Evolutionary conservation across 2,797 vertebrate genomes (phyloP).

Genomic region (Delichon dasypus): DNA sequence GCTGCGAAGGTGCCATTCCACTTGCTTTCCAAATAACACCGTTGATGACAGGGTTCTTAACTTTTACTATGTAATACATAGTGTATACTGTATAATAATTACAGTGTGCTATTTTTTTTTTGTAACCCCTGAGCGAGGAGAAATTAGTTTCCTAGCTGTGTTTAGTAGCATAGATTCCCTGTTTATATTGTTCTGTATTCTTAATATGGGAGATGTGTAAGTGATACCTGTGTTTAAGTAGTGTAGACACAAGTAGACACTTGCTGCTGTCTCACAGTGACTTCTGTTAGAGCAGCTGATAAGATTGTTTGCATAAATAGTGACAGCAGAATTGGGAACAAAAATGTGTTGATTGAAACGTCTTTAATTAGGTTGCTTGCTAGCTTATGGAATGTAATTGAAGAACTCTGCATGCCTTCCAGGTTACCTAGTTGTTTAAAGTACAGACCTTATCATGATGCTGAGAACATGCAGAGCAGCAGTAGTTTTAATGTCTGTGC

Average conservation of each 20-base stretch:
- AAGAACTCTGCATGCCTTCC: background rate
- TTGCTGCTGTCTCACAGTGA: background rate
- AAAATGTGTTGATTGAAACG: background rate
- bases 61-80: background rate
- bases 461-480: background rate
- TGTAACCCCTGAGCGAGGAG: background rate
- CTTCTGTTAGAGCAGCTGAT: background rate
- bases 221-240: background rate
- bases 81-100: background rate
- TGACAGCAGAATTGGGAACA: background rate
- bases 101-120: background rate
- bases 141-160: background rate
- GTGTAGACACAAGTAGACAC: too few species aligned
- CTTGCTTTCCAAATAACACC: background rate
- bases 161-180: background rate
- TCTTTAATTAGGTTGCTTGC: background rate
- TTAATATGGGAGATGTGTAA: background rate
- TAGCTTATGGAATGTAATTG: background rate
- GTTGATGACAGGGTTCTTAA: background rate
- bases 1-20: background rate
- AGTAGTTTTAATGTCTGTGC: background rate
- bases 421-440: background rate
- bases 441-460: background rate
- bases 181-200: background rate
- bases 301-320: background rate